Conservation (phyloP, 2,888 invertebrate genomes). For the Acronicta psi region DNA sequence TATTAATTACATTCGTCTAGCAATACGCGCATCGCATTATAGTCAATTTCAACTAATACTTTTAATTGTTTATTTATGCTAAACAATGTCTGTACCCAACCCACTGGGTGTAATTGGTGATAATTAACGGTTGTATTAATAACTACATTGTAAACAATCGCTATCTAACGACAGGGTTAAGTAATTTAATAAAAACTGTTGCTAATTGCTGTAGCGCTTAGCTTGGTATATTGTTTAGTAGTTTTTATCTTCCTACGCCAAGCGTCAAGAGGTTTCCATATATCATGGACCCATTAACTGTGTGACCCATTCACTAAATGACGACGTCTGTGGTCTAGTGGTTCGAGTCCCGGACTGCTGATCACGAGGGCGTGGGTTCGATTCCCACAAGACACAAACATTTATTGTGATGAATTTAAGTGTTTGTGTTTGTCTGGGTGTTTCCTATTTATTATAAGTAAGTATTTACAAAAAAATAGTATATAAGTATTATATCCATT, state of each 20-base stretch:
- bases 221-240: slow-evolving; percentile 2
- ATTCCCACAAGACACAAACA: no score
- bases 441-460: no score
- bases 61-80: slow-evolving; percentile 25
- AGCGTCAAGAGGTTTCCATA: slow-evolving; percentile 8
- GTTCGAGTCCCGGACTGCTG: no score
- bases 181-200: slow-evolving; percentile 31
- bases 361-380: no score
- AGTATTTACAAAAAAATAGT: no score
- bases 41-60: slow-evolving; percentile 1
- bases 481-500: no score
- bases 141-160: slow-evolving; percentile 31
- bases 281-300: no score
- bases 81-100: slow-evolving; percentile 23
- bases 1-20: slow-evolving; percentile 5
- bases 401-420: no score
- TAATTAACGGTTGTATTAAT: slow-evolving; percentile 38
- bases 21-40: slow-evolving; percentile 8
- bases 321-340: no score
- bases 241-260: slow-evolving; percentile 14
- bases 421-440: no score
- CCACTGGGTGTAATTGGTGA: slow-evolving; percentile 18
- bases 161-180: slow-evolving; percentile 20
- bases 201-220: slow-evolving; percentile 5
- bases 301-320: no score